Conservation (phyloP, 2,888 invertebrate genomes). For the Nasonia oneida region DNA sequence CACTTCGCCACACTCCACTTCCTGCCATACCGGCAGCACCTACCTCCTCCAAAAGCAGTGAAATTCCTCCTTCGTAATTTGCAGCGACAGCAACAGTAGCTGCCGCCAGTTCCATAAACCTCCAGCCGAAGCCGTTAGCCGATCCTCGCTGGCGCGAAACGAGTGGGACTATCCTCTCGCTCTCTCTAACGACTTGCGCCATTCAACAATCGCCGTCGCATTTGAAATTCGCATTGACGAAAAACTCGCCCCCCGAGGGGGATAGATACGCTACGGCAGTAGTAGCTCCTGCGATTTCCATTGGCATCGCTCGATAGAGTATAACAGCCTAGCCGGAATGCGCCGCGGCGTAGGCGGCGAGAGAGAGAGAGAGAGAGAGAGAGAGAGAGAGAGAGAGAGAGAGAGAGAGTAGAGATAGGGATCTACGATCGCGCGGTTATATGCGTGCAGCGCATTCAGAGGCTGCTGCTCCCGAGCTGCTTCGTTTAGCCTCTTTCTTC, state of each 20-base stretch:
- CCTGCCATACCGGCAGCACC: background rate
- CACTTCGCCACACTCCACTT: background rate
- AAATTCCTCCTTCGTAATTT: background rate
- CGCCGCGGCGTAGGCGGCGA: slow-evolving; percentile 50
- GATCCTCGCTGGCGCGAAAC: too few relatives aligned
- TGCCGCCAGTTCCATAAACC: too few relatives aligned
- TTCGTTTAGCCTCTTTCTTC: slow-evolving; percentile 48
- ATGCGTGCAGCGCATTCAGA: background rate
- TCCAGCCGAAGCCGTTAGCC: too few relatives aligned
- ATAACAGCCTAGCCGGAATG: background rate
- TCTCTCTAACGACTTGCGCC: slow-evolving; percentile 45
- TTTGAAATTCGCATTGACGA: slow-evolving; percentile 53
- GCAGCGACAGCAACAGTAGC: background rate
- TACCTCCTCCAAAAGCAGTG: background rate
- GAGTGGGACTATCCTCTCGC: too few relatives aligned
- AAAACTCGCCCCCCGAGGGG: slow-evolving; percentile 23
- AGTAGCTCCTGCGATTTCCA: slow-evolving; percentile 41
- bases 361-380: slow-evolving; percentile 38
- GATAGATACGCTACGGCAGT: background rate
- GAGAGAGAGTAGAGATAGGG: slow-evolving; percentile 52
- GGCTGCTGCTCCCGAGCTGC: slow-evolving; percentile 16
- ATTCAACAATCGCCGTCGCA: slow-evolving; percentile 42
- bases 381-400: slow-evolving; percentile 38
- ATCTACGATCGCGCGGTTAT: slow-evolving; percentile 50
- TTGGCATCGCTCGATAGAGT: slow-evolving; percentile 45